Base-by-base conservation (phyloP, 1,140 invertebrate species). In the Nymphalis io region DNA sequence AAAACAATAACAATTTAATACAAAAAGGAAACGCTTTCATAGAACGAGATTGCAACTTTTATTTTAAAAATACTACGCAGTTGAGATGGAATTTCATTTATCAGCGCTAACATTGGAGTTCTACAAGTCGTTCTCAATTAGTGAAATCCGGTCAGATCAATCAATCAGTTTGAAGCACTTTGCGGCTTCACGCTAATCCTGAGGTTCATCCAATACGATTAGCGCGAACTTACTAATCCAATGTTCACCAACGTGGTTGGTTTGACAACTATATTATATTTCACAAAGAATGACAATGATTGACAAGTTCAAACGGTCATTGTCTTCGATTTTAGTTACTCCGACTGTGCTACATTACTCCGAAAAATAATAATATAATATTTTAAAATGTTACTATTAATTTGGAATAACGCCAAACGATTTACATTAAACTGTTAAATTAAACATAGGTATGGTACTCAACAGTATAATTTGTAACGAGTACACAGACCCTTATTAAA, bases 171-270 rank as follows among this genome's bases (percentile, higher is more conserved):
- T 33, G 27, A 20, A 53, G 59, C 21, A 61, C 55, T 58, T 39
- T 63, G 68, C 38, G 68, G 67, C 67, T 69, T 68, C 57, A 60
- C 59, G 58, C 21, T 60, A 68, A 60, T 60, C 66, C 58, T n/a
- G 40, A 13, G 66, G 59, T 55, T 68, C 60, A 59, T 58, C 58
- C 33, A 62, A 33, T 23, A 44, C 44, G 44, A 51, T 62, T 62
- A 62, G 15, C 40, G 44, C n/a, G 44, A 62, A 62, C 60, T 62
- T 51, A 33, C 42, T 51, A 38, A 62, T 15, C 60, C 33, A 44
- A 46, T 62, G 60, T 62, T 62, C 23, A 15, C 40, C 40, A 46
- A 6, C 15, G 60, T 44, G 60, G 42, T 51, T 44, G 44, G 38
- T 62, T 51, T 51, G 60, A 48, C 44, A 20, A 62, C 44, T 51